Conservation (phyloP, 2,113 vertebrate species). For the Phrynocephalus versicolor region DNA sequence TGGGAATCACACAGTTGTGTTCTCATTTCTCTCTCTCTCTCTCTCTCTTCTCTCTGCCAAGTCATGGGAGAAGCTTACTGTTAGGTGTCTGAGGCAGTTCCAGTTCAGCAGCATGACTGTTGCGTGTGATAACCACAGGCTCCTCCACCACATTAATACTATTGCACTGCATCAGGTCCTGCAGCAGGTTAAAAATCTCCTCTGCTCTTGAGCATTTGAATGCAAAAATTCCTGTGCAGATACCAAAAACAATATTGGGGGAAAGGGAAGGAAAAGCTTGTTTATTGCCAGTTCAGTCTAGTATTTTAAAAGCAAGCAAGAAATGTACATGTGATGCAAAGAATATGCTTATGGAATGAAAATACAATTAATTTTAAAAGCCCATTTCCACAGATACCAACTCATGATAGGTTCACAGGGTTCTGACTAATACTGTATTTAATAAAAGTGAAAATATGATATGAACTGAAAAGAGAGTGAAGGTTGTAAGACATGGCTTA, state of each 20-base stretch:
- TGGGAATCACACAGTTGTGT: too few species aligned
- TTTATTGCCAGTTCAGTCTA: not conserved
- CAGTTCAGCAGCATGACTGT: slow-evolving; percentile 83
- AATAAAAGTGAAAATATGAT: not conserved
- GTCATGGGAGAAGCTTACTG: slow-evolving; percentile 75
- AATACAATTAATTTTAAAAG: not conserved
- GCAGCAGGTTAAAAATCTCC: slow-evolving; percentile 96
- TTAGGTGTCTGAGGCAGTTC: slow-evolving; percentile 85
- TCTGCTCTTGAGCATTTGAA: slow-evolving; percentile 97
- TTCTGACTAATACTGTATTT: not conserved
- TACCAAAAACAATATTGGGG: slow-evolving; percentile 4
- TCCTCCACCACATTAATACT: slow-evolving; percentile 97
- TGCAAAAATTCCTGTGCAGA: slow-evolving; percentile 91
- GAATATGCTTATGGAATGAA: not conserved
- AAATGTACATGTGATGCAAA: not conserved
- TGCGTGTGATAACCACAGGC: slow-evolving; percentile 88
- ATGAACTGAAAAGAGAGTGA: not conserved
- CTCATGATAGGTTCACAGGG: not conserved
- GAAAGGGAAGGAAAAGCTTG: not conserved
- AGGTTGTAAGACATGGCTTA: not conserved
- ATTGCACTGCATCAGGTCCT: slow-evolving; percentile 98
- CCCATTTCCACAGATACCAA: not conserved
- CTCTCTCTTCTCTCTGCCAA: rapidly evolving
- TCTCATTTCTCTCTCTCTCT: not conserved
- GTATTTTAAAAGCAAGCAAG: not conserved